These are phyloP conservation scores for Pyxicephalus adspersus DNA, from an alignment of 2,113 vertebrate species.

Conservation along the genomic window DNA sequence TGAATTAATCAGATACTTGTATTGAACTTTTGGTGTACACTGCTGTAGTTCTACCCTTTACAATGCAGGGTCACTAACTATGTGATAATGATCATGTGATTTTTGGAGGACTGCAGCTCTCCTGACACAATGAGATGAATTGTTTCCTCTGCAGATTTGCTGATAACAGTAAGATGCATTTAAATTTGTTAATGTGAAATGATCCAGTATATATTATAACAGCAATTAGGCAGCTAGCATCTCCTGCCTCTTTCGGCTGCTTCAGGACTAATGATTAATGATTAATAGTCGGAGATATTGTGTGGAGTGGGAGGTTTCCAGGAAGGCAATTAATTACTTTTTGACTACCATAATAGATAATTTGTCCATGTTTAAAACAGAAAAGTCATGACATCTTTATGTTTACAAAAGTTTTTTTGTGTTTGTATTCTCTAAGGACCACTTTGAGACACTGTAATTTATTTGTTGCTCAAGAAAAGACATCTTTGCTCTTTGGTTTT, in stretches of 20 bases:
- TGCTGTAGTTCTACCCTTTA: constrained; percentile 48
- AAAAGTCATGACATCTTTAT: constrained; percentile 55
- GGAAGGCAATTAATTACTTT: constrained; percentile 55
- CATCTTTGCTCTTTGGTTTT: background rate
- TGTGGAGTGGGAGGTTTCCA: constrained; percentile 43
- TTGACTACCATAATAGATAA: constrained; percentile 31
- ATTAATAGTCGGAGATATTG: constrained; percentile 60
- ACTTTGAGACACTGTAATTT: constrained; percentile 10
- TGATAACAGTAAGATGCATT: constrained; percentile 63
- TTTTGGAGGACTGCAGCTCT: constrained; percentile 56
- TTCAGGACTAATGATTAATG: constrained; percentile 59
- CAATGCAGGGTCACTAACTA: constrained; percentile 54
- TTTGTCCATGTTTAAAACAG: constrained; percentile 46
- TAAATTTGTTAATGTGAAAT: constrained; percentile 57
- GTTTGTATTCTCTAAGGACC: constrained; percentile 10
- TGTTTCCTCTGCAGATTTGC: constrained; percentile 60
- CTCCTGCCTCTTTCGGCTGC: constrained; percentile 65
- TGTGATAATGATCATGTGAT: constrained; percentile 22
- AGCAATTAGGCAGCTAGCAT: constrained; percentile 61
- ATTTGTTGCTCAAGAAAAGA: background rate
- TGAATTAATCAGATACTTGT: constrained; percentile 40
- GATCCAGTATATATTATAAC: constrained; percentile 59
- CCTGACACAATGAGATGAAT: constrained; percentile 65
- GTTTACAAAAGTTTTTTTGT: constrained; percentile 52
- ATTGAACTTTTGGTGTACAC: constrained; percentile 41